Base-by-base conservation (phyloP, 2,113 vertebrate species). In the Ceuthmochares aereus region DNA sequence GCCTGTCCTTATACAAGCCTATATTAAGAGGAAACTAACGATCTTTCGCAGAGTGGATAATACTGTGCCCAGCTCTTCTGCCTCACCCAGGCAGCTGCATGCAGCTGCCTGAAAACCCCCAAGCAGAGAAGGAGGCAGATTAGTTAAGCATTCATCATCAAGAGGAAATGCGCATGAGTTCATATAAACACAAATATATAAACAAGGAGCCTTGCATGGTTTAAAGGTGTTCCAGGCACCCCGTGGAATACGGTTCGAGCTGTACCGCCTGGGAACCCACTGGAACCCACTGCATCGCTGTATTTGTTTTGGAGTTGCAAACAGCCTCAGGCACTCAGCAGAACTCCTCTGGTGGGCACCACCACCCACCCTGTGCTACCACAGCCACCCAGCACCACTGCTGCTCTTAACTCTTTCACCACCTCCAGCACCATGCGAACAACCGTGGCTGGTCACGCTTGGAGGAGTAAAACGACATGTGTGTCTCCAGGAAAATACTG, bases 161-260 rank as follows among this genome's bases (percentile, higher is more conserved):
- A 87, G 88, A 93, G 93, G 95, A 97, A 97, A 96, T 82, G 90
- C 87, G 27, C 85, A n/a, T 12, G 49, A 96, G 86, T 87, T 93
- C 90, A 75, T 69, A 70, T 68, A 92, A 95, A 92, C 76, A 89
- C 73, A 92, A 96, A 93, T 49, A 88, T 1, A 89, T 45, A 84
- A 93, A 91, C 8, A 5, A 87, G 81, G 1, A 37, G 81, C 58
- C 29, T 70, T 25, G 74, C 51, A 54, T 12, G 7, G 68, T 25
- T 70, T 64, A 68, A 40, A 95, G 90, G 88, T 92, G 89, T 94
- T 94, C 93, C 85, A 94, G 83, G 75, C 64, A 78, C 92, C 73
- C 83, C 42, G 10, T 14, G 83, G 90, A 92, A 90, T 54, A 81
- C 67, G 51, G 90, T 60, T 86, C 67, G 87, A 87, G 76, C 29